These are phyloP conservation scores for Tragelaphus strepsiceros DNA, from an alignment of 2,113 vertebrate species.

Conservation along the genomic window DNA sequence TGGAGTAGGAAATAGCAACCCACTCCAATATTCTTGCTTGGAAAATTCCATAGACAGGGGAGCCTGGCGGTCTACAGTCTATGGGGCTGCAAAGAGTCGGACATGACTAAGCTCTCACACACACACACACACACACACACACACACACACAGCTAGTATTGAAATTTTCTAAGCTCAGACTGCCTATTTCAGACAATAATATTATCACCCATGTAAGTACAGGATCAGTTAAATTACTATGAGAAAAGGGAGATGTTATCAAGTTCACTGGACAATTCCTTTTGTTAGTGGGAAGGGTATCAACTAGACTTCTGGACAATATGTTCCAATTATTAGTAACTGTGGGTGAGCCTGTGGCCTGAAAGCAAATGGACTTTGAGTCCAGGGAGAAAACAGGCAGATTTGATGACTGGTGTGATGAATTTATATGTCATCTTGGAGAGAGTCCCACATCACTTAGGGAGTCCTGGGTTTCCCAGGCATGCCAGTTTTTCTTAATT, in stretches of 20 bases:
- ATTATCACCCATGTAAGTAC: neutral
- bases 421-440: neutral
- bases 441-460: neutral
- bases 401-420: neutral
- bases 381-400: neutral
- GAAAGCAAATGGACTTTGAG: neutral
- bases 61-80: neutral
- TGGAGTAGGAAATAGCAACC: neutral
- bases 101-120: neutral
- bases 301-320: neutral
- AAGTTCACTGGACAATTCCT: neutral
- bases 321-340: neutral
- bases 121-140: neutral
- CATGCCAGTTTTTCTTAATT: neutral
- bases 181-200: neutral
- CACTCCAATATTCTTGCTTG: neutral
- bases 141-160: neutral
- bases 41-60: neutral
- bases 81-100: neutral
- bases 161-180: neutral
- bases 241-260: neutral
- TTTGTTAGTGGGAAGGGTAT: neutral
- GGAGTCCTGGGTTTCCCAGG: neutral
- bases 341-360: neutral
- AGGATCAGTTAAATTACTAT: neutral